These are phyloP conservation scores for Otus sunia DNA, from an alignment of 2,113 vertebrate species.

Conservation along the genomic window DNA sequence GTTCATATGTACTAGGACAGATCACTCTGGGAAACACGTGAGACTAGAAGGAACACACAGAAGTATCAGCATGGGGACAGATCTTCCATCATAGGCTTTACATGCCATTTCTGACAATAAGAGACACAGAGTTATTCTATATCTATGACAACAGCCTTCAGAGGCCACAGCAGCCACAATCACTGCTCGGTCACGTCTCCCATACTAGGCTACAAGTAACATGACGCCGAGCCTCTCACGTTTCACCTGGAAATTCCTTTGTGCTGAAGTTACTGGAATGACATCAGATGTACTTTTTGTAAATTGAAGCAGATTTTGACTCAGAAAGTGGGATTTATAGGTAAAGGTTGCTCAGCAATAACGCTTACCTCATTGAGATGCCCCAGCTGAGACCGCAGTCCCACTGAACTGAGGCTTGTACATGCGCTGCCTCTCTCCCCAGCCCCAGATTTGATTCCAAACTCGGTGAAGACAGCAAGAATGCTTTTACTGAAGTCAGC, in stretches of 20 bases:
- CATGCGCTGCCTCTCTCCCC: neutral
- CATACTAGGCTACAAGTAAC: neutral
- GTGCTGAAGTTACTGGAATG: neutral
- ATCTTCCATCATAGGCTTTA: neutral
- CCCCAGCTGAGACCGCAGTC: neutral
- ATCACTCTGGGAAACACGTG: fast-evolving
- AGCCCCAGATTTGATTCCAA: neutral
- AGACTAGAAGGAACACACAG: neutral
- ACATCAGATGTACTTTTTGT: neutral
- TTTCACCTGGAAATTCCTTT: neutral
- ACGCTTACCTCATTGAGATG: neutral
- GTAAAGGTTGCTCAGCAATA: neutral
- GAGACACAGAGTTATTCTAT: neutral
- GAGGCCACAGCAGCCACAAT: neutral
- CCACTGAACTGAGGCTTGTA: neutral
- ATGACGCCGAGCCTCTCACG: neutral
- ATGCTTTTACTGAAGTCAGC: neutral
- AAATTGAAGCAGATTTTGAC: neutral
- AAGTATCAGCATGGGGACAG: neutral
- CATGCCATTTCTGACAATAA: neutral
- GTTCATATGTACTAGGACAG: neutral
- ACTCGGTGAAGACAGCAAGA: neutral
- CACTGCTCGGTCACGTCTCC: fast-evolving
- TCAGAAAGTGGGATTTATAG: neutral
- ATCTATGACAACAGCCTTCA: neutral